Evolutionary conservation across 2,113 vertebrate genomes (phyloP).

Genomic region (Lutjanus erythropterus): DNA sequence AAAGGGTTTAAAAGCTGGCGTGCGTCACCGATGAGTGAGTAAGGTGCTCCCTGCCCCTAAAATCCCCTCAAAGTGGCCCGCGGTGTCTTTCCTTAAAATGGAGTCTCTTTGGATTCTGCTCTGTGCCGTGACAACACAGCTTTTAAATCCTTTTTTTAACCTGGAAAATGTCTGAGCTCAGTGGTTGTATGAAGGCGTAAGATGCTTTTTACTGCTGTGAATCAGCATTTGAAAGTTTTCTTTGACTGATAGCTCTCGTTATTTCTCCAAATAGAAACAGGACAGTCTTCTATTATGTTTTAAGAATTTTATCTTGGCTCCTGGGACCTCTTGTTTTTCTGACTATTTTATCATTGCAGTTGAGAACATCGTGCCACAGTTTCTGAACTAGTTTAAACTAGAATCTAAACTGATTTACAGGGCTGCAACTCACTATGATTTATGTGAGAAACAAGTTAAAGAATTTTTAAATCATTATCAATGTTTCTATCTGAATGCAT

Average conservation of each 20-base stretch:
- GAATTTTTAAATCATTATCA: too few species aligned
- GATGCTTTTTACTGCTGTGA: background rate
- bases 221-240: background rate
- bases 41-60: background rate
- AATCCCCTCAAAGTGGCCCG: background rate
- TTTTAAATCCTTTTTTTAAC: background rate
- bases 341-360: too few species aligned
- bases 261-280: background rate
- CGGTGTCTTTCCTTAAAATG: background rate
- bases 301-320: too few species aligned
- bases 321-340: too few species aligned
- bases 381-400: too few species aligned
- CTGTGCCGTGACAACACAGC: background rate
- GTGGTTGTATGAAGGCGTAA: background rate
- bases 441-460: too few species aligned
- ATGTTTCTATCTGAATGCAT: too few species aligned
- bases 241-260: background rate
- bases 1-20: constrained; percentile 19
- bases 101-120: background rate
- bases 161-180: background rate
- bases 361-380: too few species aligned
- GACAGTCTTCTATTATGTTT: background rate
- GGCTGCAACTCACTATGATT: too few species aligned
- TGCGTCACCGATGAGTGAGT: background rate
- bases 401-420: too few species aligned